These are phyloP conservation scores for Megaceryle alcyon DNA, from an alignment of 2,797 vertebrate genomes.

Conservation along the genomic window DNA sequence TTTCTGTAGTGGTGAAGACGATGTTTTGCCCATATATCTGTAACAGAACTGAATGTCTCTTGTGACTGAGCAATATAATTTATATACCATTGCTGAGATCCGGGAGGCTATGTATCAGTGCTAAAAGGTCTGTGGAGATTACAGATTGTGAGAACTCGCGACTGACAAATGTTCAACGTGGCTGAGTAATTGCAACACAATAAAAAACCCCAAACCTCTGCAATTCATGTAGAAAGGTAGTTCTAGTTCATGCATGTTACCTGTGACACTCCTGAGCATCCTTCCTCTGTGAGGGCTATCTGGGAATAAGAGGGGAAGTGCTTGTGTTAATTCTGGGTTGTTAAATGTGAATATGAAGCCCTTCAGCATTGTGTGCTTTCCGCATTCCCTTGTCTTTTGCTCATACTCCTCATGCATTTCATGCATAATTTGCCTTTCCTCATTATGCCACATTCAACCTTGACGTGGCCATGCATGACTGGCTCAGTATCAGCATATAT, in stretches of 20 bases:
- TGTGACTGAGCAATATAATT: not conserved
- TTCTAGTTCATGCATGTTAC: not conserved
- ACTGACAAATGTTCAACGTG: not conserved
- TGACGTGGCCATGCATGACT: not conserved
- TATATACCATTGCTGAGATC: not conserved
- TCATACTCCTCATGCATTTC: not conserved
- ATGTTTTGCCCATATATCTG: not conserved
- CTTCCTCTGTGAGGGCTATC: not conserved
- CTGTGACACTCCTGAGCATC: not conserved
- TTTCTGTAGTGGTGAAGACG: not conserved
- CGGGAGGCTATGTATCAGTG: not conserved
- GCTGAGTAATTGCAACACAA: not conserved
- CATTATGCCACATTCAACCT: not conserved
- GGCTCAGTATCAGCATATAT: not conserved
- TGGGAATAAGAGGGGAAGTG: not conserved
- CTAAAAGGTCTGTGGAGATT: constrained; percentile 8
- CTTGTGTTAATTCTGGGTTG: not conserved
- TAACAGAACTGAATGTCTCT: not conserved
- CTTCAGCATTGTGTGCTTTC: not conserved
- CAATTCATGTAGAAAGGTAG: not conserved
- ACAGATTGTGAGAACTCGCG: not conserved
- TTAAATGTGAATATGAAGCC: not conserved
- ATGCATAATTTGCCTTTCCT: constrained; percentile 6
- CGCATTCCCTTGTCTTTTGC: not conserved
- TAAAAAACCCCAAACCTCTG: not conserved